phyloP scores from a whole-genome alignment of 2,888 invertebrate genomes.

The Chrysina gloriosa region DNA sequence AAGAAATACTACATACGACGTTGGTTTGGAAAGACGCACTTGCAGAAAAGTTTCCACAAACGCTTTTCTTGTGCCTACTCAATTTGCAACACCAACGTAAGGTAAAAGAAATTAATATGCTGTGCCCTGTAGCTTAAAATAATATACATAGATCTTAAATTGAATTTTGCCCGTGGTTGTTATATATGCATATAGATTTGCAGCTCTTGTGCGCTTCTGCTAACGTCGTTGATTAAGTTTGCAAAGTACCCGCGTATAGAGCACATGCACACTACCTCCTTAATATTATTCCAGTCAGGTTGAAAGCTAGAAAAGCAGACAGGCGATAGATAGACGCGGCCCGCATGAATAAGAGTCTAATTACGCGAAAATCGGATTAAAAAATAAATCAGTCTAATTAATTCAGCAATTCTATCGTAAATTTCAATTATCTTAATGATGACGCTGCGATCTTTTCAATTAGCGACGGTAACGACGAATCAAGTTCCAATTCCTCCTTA shows the following conservation, averaged over 20 bases:
- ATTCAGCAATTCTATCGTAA: conserved; percentile 1
- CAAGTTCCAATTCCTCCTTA: not conserved
- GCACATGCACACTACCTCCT: conserved; percentile 1
- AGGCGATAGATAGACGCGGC: conserved; percentile 15
- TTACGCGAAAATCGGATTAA: conserved; percentile 16
- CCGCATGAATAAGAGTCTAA: conserved; percentile 22
- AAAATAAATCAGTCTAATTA: conserved; percentile 20
- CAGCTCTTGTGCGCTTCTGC: not conserved
- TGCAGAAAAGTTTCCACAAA: too few relatives aligned
- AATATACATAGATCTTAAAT: too few relatives aligned
- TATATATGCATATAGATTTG: not conserved
- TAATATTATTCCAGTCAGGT: conserved; percentile 27
- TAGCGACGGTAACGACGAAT: not conserved
- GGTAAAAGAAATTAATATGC: too few relatives aligned
- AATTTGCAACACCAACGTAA: too few relatives aligned
- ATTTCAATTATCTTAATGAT: conserved; percentile 5
- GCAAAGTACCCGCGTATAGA: not conserved
- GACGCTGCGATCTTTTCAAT: not conserved
- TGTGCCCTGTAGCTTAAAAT: too few relatives aligned
- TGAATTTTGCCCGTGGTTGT: not conserved
- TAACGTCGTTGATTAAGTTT: not conserved
- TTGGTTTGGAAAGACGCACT: too few relatives aligned
- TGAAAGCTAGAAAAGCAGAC: conserved; percentile 14
- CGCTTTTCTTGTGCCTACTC: too few relatives aligned
- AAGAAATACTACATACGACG: too few relatives aligned